Percentiles rank a stretch among this genome's conserved stretches.
These are phyloP conservation scores for Amblyjoppa fuscipennis DNA, from an alignment of 2,888 invertebrate genomes.

Conservation along the genomic window DNA sequence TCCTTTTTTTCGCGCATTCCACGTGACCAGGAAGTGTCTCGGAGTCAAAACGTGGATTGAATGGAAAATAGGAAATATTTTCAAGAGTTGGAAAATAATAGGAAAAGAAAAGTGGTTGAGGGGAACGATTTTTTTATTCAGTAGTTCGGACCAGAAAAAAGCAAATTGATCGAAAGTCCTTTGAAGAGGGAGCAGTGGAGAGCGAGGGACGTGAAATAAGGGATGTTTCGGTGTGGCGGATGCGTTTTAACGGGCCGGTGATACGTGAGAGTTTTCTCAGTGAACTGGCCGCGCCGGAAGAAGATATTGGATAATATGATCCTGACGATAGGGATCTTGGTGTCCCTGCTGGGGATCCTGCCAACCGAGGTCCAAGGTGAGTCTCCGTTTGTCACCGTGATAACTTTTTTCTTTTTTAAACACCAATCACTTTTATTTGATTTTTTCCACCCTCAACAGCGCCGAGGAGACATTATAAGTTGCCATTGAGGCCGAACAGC, in stretches of 20 bases:
- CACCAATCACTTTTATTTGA: not conserved
- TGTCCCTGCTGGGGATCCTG: conserved; percentile 78
- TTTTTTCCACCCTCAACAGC: conserved; percentile 15
- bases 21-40: conserved; percentile 23
- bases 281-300: conserved; percentile 59
- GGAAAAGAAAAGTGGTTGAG: not conserved
- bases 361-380: conserved; percentile 77
- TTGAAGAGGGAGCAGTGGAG: not conserved
- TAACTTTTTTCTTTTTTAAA: conserved; percentile 7
- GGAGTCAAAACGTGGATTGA: conserved; percentile 2
- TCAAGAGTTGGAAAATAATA: not conserved
- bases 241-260: conserved; percentile 36
- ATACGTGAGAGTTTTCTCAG: conserved; percentile 42
- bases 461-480: conserved; percentile 22
- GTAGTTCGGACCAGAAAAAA: not conserved
- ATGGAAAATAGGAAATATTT: not conserved
- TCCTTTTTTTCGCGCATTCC: conserved; percentile 23
- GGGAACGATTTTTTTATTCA: not conserved
- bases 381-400: conserved; percentile 56
- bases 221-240: conserved; percentile 29
- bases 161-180: not conserved
- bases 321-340: conserved; percentile 77
- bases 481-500: not conserved
- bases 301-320: conserved; percentile 73
- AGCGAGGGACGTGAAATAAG: not conserved